Percentiles rank a stretch among this genome's conserved stretches.
phyloP scores from a whole-genome alignment of 1,140 invertebrate species.

The Phymastichus coffea region DNA sequence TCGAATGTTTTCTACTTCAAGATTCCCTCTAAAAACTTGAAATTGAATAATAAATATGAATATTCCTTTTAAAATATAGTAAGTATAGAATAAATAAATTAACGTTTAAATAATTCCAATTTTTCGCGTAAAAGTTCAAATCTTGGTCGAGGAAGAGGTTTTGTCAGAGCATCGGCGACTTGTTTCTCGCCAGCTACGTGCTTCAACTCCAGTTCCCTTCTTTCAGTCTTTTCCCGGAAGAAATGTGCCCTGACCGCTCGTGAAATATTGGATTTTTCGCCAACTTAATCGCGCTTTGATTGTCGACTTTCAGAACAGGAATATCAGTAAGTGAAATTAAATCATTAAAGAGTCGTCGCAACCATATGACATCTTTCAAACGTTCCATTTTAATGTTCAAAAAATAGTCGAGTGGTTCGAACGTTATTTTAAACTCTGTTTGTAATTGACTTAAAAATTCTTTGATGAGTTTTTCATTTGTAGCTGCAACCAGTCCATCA shows the following conservation, averaged over 20 bases:
- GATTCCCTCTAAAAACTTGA: too few species aligned
- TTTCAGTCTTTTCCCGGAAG: slow-evolving; percentile 24
- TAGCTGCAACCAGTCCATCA: slow-evolving; percentile 27
- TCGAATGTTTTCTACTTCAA: too few species aligned
- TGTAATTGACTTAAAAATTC: neutral
- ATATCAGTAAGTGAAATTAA: neutral
- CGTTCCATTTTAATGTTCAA: slow-evolving; percentile 3
- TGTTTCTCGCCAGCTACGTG: neutral
- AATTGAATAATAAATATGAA: too few species aligned
- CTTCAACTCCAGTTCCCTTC: neutral
- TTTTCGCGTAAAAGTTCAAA: neutral
- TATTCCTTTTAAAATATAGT: too few species aligned
- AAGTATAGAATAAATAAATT: too few species aligned
- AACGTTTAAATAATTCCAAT: too few species aligned
- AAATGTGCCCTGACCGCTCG: slow-evolving; percentile 28
- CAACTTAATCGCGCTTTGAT: slow-evolving; percentile 25
- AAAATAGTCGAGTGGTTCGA: neutral
- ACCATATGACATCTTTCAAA: slow-evolving; percentile 7
- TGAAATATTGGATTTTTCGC: slow-evolving; percentile 28
- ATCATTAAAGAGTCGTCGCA: slow-evolving; percentile 26
- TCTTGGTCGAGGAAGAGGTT: neutral
- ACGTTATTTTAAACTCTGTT: neutral
- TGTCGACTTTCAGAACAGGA: too few species aligned
- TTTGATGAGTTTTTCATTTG: too few species aligned
- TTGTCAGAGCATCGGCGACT: neutral